Conservation (phyloP, 1,140 invertebrate genomes). For the Drosophila auraria region DNA sequence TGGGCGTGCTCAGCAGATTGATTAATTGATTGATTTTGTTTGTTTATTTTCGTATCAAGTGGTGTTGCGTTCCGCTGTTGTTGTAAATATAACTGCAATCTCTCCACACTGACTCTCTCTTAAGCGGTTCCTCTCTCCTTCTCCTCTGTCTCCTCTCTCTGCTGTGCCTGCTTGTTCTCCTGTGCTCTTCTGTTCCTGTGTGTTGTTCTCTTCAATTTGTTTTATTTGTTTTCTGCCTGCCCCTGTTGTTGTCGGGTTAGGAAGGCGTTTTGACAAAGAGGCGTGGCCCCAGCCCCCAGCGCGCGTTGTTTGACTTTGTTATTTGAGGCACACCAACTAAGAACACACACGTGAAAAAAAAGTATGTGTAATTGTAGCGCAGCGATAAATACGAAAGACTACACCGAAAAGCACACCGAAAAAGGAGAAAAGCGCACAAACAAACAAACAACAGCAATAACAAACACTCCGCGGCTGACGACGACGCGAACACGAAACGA, state of each 20-base stretch:
- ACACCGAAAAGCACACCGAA: slow-evolving; percentile 29
- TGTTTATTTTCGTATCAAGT: slow-evolving; percentile 83
- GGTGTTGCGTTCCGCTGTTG: slow-evolving; percentile 35
- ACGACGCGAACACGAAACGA: slow-evolving; percentile 23
- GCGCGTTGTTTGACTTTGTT: slow-evolving; percentile 66
- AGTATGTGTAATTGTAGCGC: slow-evolving; percentile 26
- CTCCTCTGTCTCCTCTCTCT: slow-evolving; percentile 9
- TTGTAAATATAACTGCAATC: slow-evolving; percentile 24
- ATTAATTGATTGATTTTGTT: slow-evolving; percentile 84
- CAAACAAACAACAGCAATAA: slow-evolving; percentile 31
- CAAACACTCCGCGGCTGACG: slow-evolving; percentile 23
- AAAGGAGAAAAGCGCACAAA: slow-evolving; percentile 11
- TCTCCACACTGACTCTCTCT: neutral
- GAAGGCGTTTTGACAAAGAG: slow-evolving; percentile 21
- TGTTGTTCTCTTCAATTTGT: slow-evolving; percentile 48
- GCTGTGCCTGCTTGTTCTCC: slow-evolving; percentile 6
- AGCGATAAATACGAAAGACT: slow-evolving; percentile 31
- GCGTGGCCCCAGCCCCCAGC: slow-evolving; percentile 16
- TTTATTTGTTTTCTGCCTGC: slow-evolving; percentile 44
- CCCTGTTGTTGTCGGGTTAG: slow-evolving; percentile 13
- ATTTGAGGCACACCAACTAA: slow-evolving; percentile 49
- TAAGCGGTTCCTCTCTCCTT: slow-evolving; percentile 1
- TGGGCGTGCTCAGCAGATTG: slow-evolving; percentile 72
- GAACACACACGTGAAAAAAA: slow-evolving; percentile 43
- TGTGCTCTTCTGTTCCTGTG: slow-evolving; percentile 20